Evolutionary conservation across 30 jellyfish, hydroid and myxozoan species (phyloP).

Genomic region (Sanderia malayensis): DNA sequence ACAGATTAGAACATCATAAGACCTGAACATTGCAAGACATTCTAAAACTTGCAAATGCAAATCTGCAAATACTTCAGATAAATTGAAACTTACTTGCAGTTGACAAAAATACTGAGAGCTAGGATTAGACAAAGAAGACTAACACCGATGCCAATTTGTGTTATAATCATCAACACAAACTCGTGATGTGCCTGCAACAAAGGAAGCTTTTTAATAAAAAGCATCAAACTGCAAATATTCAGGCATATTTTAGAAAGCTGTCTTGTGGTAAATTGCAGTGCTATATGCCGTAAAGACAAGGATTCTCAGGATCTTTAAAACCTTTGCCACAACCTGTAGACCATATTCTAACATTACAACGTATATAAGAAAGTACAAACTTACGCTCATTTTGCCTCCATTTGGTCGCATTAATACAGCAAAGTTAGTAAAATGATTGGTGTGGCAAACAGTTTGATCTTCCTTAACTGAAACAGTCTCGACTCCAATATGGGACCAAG

Average conservation of each 20-base stretch:
- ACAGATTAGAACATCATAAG: no score
- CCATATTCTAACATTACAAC: no score
- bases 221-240: no score
- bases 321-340: no score
- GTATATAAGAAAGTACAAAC: slow-evolving; percentile 6
- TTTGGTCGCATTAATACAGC: slow-evolving; percentile 72
- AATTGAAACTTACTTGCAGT: slow-evolving; percentile 52
- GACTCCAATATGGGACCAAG: slow-evolving; percentile 69
- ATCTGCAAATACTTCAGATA: no score
- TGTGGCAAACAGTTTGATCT: slow-evolving; percentile 51
- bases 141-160: slow-evolving; percentile 76
- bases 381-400: slow-evolving; percentile 19
- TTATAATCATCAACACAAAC: slow-evolving; percentile 50
- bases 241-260: no score
- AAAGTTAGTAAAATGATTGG: slow-evolving; percentile 70
- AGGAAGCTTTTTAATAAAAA: no score
- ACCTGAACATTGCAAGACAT: no score
- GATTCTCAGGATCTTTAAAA: no score
- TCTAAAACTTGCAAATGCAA: no score
- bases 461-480: slow-evolving; percentile 25
- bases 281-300: no score
- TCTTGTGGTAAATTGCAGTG: no score
- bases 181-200: slow-evolving; percentile 43
- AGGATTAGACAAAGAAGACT: slow-evolving; percentile 63
- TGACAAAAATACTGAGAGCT: slow-evolving; percentile 67